Base-by-base conservation (phyloP, 1,140 invertebrate species). In the Drosophila neocordata region DNA sequence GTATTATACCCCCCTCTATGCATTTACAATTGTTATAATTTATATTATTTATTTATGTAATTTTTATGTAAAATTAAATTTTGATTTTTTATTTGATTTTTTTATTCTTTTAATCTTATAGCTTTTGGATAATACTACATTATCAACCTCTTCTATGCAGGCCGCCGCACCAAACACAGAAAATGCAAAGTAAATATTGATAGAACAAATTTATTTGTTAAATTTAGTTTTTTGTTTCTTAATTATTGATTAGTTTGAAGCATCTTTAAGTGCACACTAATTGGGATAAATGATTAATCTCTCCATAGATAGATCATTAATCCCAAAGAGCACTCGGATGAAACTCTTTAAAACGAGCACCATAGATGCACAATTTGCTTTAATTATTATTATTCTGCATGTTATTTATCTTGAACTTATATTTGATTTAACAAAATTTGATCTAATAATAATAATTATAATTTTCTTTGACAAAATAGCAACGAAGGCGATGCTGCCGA, bases 101-200 rank as follows among this genome's bases (percentile, higher is more conserved):
- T 92, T 90, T 91, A 92, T 92, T 59, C 18, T 77, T 48, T 20
- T 15, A 48, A 48, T 48, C 41, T 48, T 75, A 74, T 85, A 94
- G 94, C 93, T 94, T 93, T 93, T 94, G 93, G 94, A 94, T 91
- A 92, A 93, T 92, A 89, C 93, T 83, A 90, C 89, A 77, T 91
- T 87, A 85, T 82, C 85, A 89, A 90, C 90, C 79, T 91, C 90
- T 91, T 91, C 88, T 79, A 91, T 90, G 87, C 88, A 89, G 90
- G 90, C 91, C 69, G 85, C 91, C 75, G 90, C 92, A 91, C 92
- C 91, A 68, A 92, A 91, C 89, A 91, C 88, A 83, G 91, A 92
- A 81, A 91, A 90, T 91, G 91, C 91, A 92, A 92, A 92, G 94
- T 94, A 94, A 94, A 94, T 94, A 94, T 91, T 75, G 41, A 73